These are phyloP conservation scores for Eretmochelys imbricata DNA, from an alignment of 2,113 vertebrate genomes.

Conservation along the genomic window DNA sequence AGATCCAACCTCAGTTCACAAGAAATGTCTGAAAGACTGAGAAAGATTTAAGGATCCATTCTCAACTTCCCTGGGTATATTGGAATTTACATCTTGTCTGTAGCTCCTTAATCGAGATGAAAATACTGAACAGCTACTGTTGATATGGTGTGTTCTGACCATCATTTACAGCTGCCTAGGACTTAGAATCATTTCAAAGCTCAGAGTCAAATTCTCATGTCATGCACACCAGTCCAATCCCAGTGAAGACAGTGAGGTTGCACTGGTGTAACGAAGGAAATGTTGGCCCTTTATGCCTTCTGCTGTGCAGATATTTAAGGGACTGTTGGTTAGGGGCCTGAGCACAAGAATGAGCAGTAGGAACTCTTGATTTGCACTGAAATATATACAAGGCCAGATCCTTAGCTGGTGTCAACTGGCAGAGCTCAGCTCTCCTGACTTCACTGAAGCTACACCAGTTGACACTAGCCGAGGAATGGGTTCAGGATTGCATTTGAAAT, in stretches of 20 bases:
- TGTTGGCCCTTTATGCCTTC: background rate
- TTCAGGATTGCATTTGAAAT: background rate
- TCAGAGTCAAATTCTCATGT: background rate
- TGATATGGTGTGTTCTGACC: background rate
- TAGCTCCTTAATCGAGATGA: background rate
- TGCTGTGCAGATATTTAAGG: background rate
- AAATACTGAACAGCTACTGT: background rate
- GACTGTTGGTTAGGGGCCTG: background rate
- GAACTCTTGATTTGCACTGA: background rate
- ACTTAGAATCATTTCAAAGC: background rate
- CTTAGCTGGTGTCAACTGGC: too few relatives aligned
- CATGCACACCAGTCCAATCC: background rate
- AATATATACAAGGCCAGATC: too few relatives aligned
- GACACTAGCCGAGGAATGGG: background rate
- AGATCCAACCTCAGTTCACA: background rate
- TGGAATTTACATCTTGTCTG: background rate
- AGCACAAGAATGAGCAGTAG: background rate
- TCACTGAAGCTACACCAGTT: background rate
- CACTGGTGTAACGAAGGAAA: background rate
- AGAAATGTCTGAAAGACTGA: background rate
- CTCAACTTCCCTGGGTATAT: background rate
- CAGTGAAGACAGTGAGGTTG: background rate
- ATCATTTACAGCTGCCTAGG: background rate
- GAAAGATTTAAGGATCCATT: background rate
- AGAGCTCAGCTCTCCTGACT: background rate